Conservation (phyloP, 2,888 invertebrate genomes). For the Liodrosophila aerea region DNA sequence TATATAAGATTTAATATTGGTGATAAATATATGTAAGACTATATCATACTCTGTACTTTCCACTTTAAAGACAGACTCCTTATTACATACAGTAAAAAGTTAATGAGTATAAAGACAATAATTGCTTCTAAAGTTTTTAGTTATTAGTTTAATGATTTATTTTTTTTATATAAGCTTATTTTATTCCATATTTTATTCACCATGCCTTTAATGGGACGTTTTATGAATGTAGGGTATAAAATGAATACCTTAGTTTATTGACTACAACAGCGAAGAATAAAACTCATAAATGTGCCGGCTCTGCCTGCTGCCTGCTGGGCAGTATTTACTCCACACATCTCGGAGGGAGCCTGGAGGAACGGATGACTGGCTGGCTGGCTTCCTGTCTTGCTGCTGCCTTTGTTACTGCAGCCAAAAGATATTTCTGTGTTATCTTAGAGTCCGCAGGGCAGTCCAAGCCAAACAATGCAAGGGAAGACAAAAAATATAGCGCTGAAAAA, state of each 20-base stretch:
- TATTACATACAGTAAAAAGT: no score
- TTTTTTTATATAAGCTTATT: no score
- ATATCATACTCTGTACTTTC: no score
- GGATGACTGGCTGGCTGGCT: conserved; percentile 20
- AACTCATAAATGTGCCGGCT: conserved; percentile 33
- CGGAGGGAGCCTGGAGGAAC: background rate
- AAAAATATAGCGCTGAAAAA: conserved; percentile 20
- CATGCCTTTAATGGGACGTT: no score
- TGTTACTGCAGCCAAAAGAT: conserved; percentile 48
- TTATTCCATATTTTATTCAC: no score
- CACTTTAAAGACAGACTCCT: no score
- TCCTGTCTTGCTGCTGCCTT: conserved; percentile 39
- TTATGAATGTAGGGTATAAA: conserved; percentile 9
- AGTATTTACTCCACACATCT: conserved; percentile 21
- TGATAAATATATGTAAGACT: no score
- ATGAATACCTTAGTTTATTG: conserved; percentile 41
- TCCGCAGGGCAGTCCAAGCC: conserved; percentile 51
- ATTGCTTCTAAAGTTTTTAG: no score
- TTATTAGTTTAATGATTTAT: no score
- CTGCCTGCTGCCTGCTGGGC: conserved; percentile 30
- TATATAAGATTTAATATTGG: background rate
- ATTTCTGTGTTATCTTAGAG: conserved; percentile 64
- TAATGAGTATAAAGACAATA: no score
- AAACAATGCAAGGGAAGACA: conserved; percentile 53
- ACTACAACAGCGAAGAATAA: conserved; percentile 15